Evolutionary conservation across 64 coral and sea anemone genomes (phyloP), one percentile per base, ranked within the genome.

Genomic region (Montipora foliosa): DNA sequence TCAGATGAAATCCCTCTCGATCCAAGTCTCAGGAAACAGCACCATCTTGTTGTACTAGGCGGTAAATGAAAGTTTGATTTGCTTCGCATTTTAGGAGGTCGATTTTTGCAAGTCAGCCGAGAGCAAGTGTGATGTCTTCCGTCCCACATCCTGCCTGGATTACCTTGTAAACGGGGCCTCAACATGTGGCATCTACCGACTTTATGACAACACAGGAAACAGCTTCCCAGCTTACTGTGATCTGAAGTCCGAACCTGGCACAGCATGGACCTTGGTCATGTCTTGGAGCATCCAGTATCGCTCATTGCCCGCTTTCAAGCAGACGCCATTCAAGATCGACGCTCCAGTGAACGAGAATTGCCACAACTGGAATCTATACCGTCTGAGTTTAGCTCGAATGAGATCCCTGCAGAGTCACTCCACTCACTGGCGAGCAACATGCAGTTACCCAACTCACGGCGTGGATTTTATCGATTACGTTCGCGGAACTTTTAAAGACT

Each of bases 391-490:
- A 46, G 5, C 44, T 5, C 90, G 77, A 70, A 84, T 92, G 79
- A 64, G 58, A 71, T 17, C 46, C 5, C 55, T 92, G 67, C 72
- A 84, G 49, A 72, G 20, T 5, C 19, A 53, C 20, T 92, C 90
- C 52, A 92, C 79, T 29, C 90, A 92, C 46, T 92, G 79, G 79
- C 62, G 90, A 44, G 67, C 71, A 29, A 92, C 90, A 4, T 92
- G 91, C 67, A 92, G 80, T 60, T 92, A 58, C 52, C 90, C 79
- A 25, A 16, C 44, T 17, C 6, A 50, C 49, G 79, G 79, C 12
- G 75, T 80, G 49, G 55, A 90, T 76, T 79, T 77, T 76, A 90
- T 48, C 47, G 88, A 86, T 44, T 92, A 92, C 50, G 67, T 84
- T 55, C 80, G 91, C 6, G 81, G 80, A 22, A 87, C 85, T 15